Conservation (phyloP, 1,140 invertebrate species). For the Tribolium madens region DNA sequence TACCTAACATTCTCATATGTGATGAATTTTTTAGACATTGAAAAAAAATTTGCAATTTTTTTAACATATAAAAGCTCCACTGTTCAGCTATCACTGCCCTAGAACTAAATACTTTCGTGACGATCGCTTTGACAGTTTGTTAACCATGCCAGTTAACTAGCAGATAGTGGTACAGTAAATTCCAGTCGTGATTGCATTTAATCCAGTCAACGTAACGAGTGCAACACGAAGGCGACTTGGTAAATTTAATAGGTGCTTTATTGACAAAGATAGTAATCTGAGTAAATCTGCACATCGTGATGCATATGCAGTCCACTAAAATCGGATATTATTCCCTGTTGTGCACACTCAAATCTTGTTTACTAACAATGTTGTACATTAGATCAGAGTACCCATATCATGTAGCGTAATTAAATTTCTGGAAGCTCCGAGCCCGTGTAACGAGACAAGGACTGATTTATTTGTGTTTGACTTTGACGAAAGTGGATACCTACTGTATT, state of each 20-base stretch:
- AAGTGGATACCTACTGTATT: slow-evolving; percentile 54
- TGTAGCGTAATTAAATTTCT: slow-evolving; percentile 50
- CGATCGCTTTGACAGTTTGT: slow-evolving; percentile 9
- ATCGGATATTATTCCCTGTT: slow-evolving; percentile 6
- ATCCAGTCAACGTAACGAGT: slow-evolving; percentile 33
- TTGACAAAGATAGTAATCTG: slow-evolving; percentile 9
- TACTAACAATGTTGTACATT: slow-evolving; percentile 20
- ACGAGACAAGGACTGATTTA: slow-evolving; percentile 54
- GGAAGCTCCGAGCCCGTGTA: slow-evolving; percentile 30
- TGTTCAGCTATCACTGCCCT: neutral
- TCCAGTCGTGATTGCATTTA: slow-evolving; percentile 20
- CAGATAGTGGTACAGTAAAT: slow-evolving; percentile 36
- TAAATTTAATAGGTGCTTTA: slow-evolving; percentile 11
- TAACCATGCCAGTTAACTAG: neutral
- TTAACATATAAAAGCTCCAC: neutral
- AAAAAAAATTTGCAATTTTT: too few relatives aligned
- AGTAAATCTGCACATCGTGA: slow-evolving; percentile 4
- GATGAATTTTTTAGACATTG: too few relatives aligned
- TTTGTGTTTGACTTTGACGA: slow-evolving; percentile 55
- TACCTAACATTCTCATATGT: too few relatives aligned
- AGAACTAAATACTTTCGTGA: neutral
- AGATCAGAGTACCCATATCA: slow-evolving; percentile 46
- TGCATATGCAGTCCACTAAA: slow-evolving; percentile 36
- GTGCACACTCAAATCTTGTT: slow-evolving; percentile 29
- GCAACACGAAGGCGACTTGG: slow-evolving; percentile 1